phyloP scores from a whole-genome alignment of 2,113 vertebrate genomes.

The Cettia cetti region DNA sequence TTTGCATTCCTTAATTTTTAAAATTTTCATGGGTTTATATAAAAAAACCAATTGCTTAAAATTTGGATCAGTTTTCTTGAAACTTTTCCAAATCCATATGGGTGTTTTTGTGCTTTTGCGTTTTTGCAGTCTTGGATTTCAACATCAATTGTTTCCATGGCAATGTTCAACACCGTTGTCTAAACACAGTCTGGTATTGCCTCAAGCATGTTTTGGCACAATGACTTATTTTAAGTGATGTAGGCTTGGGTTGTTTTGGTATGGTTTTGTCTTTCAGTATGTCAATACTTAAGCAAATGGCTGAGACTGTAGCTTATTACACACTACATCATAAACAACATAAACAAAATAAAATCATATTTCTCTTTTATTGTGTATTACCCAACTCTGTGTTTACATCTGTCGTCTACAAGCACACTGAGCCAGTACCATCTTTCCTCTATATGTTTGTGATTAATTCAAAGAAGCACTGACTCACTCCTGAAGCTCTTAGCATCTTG shows the following conservation, averaged over 20 bases:
- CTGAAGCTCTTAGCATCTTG: not conserved
- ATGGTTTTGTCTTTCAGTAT: not conserved
- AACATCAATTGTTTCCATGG: not conserved
- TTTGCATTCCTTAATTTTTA: not conserved
- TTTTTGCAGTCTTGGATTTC: not conserved
- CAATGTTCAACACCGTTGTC: not conserved
- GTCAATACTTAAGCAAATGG: not conserved
- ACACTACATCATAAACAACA: not conserved
- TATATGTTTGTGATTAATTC: not conserved
- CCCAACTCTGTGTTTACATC: not conserved
- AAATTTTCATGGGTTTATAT: not conserved
- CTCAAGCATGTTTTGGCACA: not conserved
- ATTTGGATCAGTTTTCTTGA: not conserved
- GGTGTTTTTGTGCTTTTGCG: not conserved
- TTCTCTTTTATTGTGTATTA: not conserved
- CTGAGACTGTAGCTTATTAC: not conserved
- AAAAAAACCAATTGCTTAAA: not conserved
- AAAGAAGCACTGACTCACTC: not conserved
- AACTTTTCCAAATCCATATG: not conserved
- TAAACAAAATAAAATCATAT: too few relatives aligned
- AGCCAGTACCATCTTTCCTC: rapidly evolving
- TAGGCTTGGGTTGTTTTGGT: not conserved
- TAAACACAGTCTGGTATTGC: not conserved
- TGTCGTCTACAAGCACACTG: not conserved
- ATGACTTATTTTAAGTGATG: not conserved